Percentiles rank a stretch among this genome's conserved stretches.
These are phyloP conservation scores for Isotomurus palustris DNA, from an alignment of 2,888 invertebrate genomes.

Conservation along the genomic window DNA sequence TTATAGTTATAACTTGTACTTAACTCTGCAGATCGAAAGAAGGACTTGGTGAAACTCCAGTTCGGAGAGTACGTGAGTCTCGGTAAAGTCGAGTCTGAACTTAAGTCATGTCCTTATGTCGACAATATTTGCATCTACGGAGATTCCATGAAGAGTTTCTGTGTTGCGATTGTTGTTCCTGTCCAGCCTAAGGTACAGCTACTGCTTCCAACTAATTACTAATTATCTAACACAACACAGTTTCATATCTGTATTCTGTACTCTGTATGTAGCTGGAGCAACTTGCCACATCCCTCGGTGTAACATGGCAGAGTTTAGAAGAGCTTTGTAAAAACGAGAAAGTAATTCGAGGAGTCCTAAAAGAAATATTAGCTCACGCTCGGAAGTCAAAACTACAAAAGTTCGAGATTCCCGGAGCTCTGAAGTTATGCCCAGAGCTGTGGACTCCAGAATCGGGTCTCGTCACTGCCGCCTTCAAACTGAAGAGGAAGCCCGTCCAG, in stretches of 20 bases:
- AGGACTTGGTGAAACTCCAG: slow-evolving; percentile 95
- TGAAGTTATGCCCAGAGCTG: slow-evolving; percentile 52
- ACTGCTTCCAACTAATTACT: not conserved
- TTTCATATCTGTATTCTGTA: not conserved
- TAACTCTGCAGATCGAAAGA: slow-evolving; percentile 79
- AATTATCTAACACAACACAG: no score
- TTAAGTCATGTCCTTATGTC: slow-evolving; percentile 87
- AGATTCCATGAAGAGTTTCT: slow-evolving; percentile 74
- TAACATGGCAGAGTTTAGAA: slow-evolving; percentile 59
- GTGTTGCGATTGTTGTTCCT: slow-evolving; percentile 87
- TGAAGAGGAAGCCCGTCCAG: slow-evolving; percentile 55
- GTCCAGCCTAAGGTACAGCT: slow-evolving; percentile 52
- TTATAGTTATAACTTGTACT: no score
- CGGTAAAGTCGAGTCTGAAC: slow-evolving; percentile 89
- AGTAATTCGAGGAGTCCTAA: slow-evolving; percentile 73
- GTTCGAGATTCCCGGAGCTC: slow-evolving; percentile 54
- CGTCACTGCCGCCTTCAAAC: slow-evolving; percentile 57
- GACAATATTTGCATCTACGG: slow-evolving; percentile 98
- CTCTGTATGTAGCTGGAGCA: slow-evolving; percentile 2
- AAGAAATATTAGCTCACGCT: slow-evolving; percentile 75
- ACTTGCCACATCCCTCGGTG: slow-evolving; percentile 58
- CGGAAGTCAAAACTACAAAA: slow-evolving; percentile 59
- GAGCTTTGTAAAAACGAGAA: slow-evolving; percentile 67
- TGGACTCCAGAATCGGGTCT: slow-evolving; percentile 57
- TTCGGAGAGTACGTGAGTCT: slow-evolving; percentile 97